Base-by-base conservation (phyloP, 2,113 vertebrate genomes). In the Campylorhamphus procurvoides region DNA sequence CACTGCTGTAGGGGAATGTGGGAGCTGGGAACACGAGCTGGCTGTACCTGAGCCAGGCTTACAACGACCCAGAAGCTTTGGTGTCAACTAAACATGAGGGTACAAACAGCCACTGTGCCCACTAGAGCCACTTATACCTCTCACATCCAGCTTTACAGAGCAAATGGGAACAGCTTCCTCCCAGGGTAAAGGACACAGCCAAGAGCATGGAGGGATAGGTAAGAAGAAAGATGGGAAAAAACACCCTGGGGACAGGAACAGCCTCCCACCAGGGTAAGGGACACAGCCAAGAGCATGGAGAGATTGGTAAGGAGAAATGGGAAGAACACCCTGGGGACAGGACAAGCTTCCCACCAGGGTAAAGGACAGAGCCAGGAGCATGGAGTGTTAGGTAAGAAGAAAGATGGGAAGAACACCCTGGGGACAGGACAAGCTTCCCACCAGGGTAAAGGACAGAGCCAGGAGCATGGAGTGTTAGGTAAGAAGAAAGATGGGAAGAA, bases 51-150 rank as follows among this genome's bases (percentile, higher is more conserved):
- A 86, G 68, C 17, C 55, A 49, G 1, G 2, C n/a, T 62, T 52
- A 24, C 49, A 79, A 16, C 23, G 23, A 33, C 44, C 17, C 84
- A 86, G 56, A 28, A 92, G 49, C 31, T 83, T n/a, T 53, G 49
- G n/a, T 55, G 37, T 35, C 68, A 64, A 2, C 20, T 53, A 67
- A 77, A 19, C 33, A 59, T 1, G 1, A 33, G 35, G 1, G 1
- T 0, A 73, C 35, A 33, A 82, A 58, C 3, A 87, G 47, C 42
- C 31, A 62, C 44, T 31, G 1, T 0, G 4, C 64, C 79, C 46
- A 40, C 3, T 0, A 62, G 42, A 37, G 27, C 40, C 49, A 29
- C 25, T 72, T n/a, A 12, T 3, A 49, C 19, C 73, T 73, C 49
- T 46, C 1, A 0, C 7, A 49, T 8, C 14, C 53, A 89, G 39